These are phyloP conservation scores for Acronicta alni DNA, from an alignment of 2,888 invertebrate species.

Conservation along the genomic window DNA sequence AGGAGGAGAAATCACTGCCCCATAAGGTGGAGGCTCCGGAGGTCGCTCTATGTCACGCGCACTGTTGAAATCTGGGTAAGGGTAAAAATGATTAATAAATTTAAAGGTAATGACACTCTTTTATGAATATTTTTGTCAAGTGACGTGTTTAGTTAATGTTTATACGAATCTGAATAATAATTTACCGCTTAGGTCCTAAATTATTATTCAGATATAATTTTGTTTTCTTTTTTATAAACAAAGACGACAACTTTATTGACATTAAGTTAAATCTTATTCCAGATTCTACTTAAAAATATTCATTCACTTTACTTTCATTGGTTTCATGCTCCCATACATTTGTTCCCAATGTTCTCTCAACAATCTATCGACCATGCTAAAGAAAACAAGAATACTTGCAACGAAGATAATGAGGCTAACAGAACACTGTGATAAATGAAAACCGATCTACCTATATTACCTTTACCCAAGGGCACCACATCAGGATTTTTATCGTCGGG, in stretches of 20 bases:
- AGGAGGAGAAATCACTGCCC: constrained; percentile 77
- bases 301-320: too few species aligned
- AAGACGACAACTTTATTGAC: too few species aligned
- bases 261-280: too few species aligned
- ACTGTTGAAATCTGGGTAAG: constrained; percentile 76
- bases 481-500: constrained; percentile 97
- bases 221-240: too few species aligned
- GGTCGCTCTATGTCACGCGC: constrained; percentile 77
- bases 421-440: constrained; percentile 44
- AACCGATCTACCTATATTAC: constrained; percentile 79
- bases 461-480: constrained; percentile 96
- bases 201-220: too few species aligned
- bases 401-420: constrained; percentile 12
- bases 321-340: too few species aligned
- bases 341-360: too few species aligned
- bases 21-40: constrained; percentile 83
- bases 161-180: too few species aligned
- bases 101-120: neutral
- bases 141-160: too few species aligned
- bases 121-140: too few species aligned
- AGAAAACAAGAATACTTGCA: constrained; percentile 7
- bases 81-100: constrained; percentile 22
- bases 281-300: too few species aligned
- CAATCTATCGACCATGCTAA: neutral
- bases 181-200: too few species aligned